Evolutionary conservation across 2,888 invertebrate species (phyloP).

Genomic region (Amphipyra berbera): DNA sequence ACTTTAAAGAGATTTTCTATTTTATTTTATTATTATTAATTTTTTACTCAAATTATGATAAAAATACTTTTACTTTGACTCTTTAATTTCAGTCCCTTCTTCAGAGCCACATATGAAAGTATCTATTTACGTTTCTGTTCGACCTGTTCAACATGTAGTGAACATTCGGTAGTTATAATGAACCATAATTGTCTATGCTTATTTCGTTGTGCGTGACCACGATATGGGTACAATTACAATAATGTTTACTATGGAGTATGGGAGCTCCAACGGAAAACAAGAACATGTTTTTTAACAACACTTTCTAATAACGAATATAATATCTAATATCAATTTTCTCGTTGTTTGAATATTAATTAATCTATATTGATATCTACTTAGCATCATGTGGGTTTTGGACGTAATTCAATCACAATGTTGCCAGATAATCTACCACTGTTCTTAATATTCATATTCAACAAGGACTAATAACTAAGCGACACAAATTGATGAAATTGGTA

Average conservation of each 20-base stretch:
- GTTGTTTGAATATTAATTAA: slow-evolving; percentile 51
- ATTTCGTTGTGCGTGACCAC: slow-evolving; percentile 64
- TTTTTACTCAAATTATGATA: too few relatives aligned
- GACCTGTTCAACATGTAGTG: slow-evolving; percentile 46
- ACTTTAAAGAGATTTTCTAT: too few relatives aligned
- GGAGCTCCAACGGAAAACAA: slow-evolving; percentile 44
- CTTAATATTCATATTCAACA: slow-evolving; percentile 34
- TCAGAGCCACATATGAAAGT: neutral
- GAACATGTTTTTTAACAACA: slow-evolving; percentile 35
- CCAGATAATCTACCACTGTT: slow-evolving; percentile 31
- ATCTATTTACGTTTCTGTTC: slow-evolving; percentile 4
- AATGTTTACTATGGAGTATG: slow-evolving; percentile 46
- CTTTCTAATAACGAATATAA: slow-evolving; percentile 39
- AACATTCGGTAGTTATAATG: slow-evolving; percentile 61
- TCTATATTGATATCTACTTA: slow-evolving; percentile 40
- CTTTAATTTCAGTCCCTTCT: neutral
- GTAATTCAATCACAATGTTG: slow-evolving; percentile 41
- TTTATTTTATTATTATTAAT: too few relatives aligned
- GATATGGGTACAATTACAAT: slow-evolving; percentile 57
- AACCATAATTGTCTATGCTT: slow-evolving; percentile 54
- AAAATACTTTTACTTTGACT: neutral
- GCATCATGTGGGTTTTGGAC: slow-evolving; percentile 48
- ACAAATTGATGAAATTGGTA: slow-evolving; percentile 79
- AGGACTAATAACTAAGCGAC: slow-evolving; percentile 62
- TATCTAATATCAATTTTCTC: slow-evolving; percentile 10